Base-by-base conservation (phyloP, 2,113 vertebrate species). In the Alosa alosa region DNA sequence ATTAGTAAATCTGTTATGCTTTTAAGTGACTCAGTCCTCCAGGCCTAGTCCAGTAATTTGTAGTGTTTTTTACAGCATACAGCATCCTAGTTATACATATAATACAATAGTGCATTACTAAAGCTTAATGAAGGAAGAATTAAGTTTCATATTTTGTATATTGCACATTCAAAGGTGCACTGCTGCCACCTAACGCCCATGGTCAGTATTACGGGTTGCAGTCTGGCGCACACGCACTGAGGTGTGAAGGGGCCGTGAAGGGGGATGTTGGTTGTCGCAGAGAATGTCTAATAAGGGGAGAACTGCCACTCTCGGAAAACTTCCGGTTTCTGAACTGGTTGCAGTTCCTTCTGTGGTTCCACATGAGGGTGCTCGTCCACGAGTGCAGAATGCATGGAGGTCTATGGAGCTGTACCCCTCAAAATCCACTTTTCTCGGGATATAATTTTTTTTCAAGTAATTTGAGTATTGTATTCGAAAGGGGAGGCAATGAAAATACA, bases 181-280 rank as follows among this genome's bases (percentile, higher is more conserved):
- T 91, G 91, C 86, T 85, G 91, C 89, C 92, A 52, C 82, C 90
- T 22, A 31, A 89, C 86, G 93, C 6, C 4, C 22, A 57, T 68
- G 75, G 0, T 81, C 9, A 2, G 90, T 78, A 90, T 72, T 83
- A 86, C 72, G 82, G 47, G 22, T 84, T 57, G 91, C 86, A 90
- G 91, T 89, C 88, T 84, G 39, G 3, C n/a, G 31, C 50, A 82
- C 84, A 83, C 90, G 89, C 85, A 81, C 72, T 82, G 55, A 83
- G 83, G 81, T 86, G 72, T 88, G 84, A 81, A 78, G 68, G 72
- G 72, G 72, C 72, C 39, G 88, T 83, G 50, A 82, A 49, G 81
- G 50, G 88, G 75, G 86, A 88, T 31, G 31, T 31, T 31, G 31
- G 31, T 31, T 93, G 89, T 57, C 84, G 72, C n/a, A n/a, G n/a